Conservation (phyloP, 2,113 vertebrate genomes). For the Lepus timidus region DNA sequence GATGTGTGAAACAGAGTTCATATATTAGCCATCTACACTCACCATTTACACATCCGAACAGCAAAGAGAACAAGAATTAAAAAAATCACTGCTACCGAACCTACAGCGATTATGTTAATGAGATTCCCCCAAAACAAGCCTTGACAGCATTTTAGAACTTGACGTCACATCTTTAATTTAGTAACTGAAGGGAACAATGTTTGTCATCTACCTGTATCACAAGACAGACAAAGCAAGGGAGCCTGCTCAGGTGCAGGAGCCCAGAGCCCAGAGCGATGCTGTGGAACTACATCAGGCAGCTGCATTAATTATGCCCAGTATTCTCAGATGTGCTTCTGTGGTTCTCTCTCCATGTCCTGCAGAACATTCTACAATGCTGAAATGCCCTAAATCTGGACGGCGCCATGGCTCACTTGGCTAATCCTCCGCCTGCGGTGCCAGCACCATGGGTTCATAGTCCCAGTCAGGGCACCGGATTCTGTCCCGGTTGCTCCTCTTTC, state of each 20-base stretch:
- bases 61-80: conserved; percentile 62
- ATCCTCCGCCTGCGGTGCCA: too few relatives aligned
- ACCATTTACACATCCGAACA: conserved; percentile 45
- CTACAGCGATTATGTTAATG: conserved; percentile 51
- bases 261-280: rapidly evolving
- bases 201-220: neutral
- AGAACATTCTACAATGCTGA: neutral
- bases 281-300: neutral
- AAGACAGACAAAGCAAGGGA: neutral
- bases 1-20: conserved; percentile 20
- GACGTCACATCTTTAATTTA: conserved; percentile 20
- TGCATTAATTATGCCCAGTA: too few relatives aligned
- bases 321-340: rapidly evolving
- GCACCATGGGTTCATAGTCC: too few relatives aligned
- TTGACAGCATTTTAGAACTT: conserved; percentile 34
- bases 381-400: neutral
- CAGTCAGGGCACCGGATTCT: too few relatives aligned
- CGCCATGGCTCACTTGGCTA: too few relatives aligned
- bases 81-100: conserved; percentile 52
- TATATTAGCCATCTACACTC: conserved; percentile 53
- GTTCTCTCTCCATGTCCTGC: neutral
- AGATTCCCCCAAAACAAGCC: conserved; percentile 13
- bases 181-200: conserved; percentile 37
- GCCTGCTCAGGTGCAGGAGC: neutral
- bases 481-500: too few relatives aligned